Percentiles rank a stretch among this genome's conserved stretches.
phyloP scores from a whole-genome alignment of 2,888 invertebrate genomes.

The Iphiclides podalirius region DNA sequence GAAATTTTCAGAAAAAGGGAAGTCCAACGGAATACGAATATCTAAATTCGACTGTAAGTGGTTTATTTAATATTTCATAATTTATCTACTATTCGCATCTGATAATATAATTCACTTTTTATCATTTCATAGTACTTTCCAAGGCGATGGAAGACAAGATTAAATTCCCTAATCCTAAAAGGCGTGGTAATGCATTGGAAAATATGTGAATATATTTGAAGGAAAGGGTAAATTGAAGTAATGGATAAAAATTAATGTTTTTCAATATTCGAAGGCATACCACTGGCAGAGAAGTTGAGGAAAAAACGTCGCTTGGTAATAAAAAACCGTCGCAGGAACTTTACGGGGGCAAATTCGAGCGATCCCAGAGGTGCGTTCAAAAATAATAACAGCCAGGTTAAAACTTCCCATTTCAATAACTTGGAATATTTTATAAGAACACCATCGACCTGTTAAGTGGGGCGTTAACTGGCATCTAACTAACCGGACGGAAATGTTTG shows the following conservation, averaged over 20 bases:
- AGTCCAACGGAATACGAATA: neutral
- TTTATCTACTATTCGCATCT: neutral
- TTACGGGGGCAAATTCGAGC: slow-evolving; percentile 3
- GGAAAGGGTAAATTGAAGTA: neutral
- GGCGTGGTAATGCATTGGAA: slow-evolving; percentile 28
- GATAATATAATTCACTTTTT: neutral
- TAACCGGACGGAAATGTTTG: slow-evolving; percentile 5
- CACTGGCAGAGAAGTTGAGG: slow-evolving; percentile 35
- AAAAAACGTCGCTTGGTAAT: slow-evolving; percentile 42
- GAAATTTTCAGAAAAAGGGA: slow-evolving; percentile 4
- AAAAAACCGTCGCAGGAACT: slow-evolving; percentile 28
- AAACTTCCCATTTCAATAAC: slow-evolving; percentile 17
- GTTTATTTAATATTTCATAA: too few relatives aligned
- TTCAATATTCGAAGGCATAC: slow-evolving; percentile 29
- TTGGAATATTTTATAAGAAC: slow-evolving; percentile 17
- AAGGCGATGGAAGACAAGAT: neutral
- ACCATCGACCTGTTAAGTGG: slow-evolving; percentile 10
- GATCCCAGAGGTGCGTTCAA: slow-evolving; percentile 16
- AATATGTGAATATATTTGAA: neutral
- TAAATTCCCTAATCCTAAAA: slow-evolving; percentile 13
- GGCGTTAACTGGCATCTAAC: slow-evolving; percentile 6
- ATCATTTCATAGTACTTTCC: neutral
- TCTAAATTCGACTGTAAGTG: slow-evolving; percentile 10
- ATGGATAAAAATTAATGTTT: slow-evolving; percentile 17
- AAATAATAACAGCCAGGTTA: slow-evolving; percentile 13